Evolutionary conservation across 2,113 vertebrate genomes (phyloP).

Genomic region (Zapus hudsonius): DNA sequence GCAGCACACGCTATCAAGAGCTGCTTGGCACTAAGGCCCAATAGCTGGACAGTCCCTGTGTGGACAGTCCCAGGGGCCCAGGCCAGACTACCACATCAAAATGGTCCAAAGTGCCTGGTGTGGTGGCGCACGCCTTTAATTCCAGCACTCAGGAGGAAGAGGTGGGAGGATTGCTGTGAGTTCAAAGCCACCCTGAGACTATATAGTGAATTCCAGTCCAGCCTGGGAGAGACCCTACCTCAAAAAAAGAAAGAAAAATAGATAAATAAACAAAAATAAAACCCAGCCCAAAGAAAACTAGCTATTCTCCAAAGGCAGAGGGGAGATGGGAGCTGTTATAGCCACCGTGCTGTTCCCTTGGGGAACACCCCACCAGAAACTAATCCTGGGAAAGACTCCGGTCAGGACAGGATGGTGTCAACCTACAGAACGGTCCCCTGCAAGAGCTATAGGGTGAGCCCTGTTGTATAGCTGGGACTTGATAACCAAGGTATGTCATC

Average conservation of each 20-base stretch:
- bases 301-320: fast-evolving
- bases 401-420: not conserved
- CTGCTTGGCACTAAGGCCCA: not conserved
- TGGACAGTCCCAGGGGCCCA: not conserved
- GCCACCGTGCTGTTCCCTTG: not conserved
- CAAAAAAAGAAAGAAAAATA: too few relatives aligned
- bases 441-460: not conserved
- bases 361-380: not conserved
- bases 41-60: fast-evolving
- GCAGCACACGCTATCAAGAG: not conserved
- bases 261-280: too few relatives aligned
- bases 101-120: too few relatives aligned
- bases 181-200: too few relatives aligned
- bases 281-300: not conserved
- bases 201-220: too few relatives aligned
- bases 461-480: too few relatives aligned
- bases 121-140: too few relatives aligned
- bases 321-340: fast-evolving
- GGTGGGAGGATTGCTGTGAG: too few relatives aligned
- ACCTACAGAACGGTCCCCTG: too few relatives aligned
- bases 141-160: too few relatives aligned
- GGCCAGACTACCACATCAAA: not conserved
- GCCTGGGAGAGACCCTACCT: too few relatives aligned
- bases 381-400: fast-evolving
- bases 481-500: too few relatives aligned